A percentile compares a stretch with the other conserved stretches of the same genome.
Evolutionary conservation across 2,113 vertebrate genomes (phyloP).

Genomic region (Oreocharis arfaki): DNA sequence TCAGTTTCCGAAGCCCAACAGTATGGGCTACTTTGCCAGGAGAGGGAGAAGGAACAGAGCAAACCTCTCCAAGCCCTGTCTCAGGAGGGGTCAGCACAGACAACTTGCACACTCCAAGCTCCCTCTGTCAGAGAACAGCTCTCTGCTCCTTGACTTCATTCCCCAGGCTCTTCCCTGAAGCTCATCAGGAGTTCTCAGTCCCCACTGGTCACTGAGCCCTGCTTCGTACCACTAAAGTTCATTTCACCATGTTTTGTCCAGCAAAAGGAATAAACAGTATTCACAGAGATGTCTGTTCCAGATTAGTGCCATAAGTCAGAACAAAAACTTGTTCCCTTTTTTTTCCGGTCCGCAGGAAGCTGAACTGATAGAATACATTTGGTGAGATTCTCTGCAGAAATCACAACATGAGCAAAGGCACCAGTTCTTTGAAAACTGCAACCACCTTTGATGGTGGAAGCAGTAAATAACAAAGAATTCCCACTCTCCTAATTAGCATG

Average conservation of each 20-base stretch:
- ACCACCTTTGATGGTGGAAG: conserved; percentile 2
- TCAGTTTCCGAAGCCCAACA: not conserved
- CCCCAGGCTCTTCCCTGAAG: not conserved
- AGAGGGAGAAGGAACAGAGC: not conserved
- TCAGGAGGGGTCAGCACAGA: not conserved
- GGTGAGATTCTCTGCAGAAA: not conserved
- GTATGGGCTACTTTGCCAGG: not conserved
- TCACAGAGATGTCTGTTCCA: not conserved
- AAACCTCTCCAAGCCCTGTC: not conserved
- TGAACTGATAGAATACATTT: not conserved
- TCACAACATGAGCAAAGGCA: not conserved
- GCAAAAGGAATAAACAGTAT: not conserved
- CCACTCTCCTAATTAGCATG: conserved; percentile 46
- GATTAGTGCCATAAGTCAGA: not conserved
- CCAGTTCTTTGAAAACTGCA: not conserved
- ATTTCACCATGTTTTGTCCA: not conserved
- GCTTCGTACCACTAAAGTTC: not conserved
- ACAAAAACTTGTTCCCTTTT: not conserved
- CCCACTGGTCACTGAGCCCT: not conserved
- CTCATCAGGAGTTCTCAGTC: not conserved
- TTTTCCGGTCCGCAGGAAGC: not conserved
- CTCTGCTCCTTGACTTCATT: not conserved
- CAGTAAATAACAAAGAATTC: conserved; percentile 49
- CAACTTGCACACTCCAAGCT: not conserved
- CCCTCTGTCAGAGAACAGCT: not conserved